Percentiles rank a stretch among this genome's conserved stretches.
Evolutionary conservation across 2,888 invertebrate species (phyloP).

Genomic region (Chrysopilus asiliformis): DNA sequence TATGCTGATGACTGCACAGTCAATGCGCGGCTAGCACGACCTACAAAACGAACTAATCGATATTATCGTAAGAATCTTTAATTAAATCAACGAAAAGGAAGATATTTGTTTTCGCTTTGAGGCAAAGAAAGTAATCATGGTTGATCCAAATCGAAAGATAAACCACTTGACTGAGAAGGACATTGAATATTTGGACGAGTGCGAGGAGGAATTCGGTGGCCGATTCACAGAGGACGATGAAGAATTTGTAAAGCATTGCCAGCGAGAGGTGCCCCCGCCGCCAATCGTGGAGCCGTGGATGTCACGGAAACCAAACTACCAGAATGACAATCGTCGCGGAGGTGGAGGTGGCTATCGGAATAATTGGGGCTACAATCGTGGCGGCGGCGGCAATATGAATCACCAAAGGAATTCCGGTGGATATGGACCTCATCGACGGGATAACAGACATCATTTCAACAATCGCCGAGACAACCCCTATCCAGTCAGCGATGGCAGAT

Average conservation of each 20-base stretch:
- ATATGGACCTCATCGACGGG: neutral
- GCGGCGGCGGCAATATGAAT: neutral
- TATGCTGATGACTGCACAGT: no score
- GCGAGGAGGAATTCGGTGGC: constrained; percentile 47
- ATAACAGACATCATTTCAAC: no score
- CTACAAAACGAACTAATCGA: no score
- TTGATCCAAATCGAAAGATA: constrained; percentile 37
- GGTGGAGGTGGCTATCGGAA: constrained; percentile 4
- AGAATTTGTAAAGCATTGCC: constrained; percentile 41
- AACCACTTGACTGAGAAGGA: constrained; percentile 43
- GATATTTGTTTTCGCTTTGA: no score
- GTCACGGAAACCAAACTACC: neutral
- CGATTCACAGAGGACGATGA: constrained; percentile 49
- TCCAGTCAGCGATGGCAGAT: no score
- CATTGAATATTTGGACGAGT: constrained; percentile 44
- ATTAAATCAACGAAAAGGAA: no score
- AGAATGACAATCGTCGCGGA: constrained; percentile 2
- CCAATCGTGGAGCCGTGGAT: constrained; percentile 48
- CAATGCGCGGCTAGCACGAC: no score
- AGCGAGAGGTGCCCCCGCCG: constrained; percentile 38
- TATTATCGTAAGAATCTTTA: no score
- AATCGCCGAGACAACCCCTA: no score
- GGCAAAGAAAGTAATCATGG: no score
- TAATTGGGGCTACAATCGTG: no score
- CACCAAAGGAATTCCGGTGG: constrained; percentile 3